A percentile compares a stretch with the other conserved stretches of the same genome.
Evolutionary conservation across 2,888 invertebrate species (phyloP).

Genomic region (Hololepta plana): DNA sequence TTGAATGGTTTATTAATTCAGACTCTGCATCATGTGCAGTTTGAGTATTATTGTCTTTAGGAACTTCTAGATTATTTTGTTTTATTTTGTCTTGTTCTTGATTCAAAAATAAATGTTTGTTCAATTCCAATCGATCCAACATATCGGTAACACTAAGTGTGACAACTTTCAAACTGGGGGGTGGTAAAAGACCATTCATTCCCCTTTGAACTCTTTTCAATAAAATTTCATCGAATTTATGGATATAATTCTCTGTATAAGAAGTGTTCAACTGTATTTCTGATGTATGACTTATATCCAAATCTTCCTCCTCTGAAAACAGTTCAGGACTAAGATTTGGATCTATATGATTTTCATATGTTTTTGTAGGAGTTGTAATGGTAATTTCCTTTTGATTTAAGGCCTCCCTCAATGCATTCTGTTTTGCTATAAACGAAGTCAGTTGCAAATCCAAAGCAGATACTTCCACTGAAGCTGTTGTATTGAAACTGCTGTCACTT

Average conservation of each 20-base stretch:
- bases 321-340: slow-evolving; percentile 35
- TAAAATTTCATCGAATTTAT: slow-evolving; percentile 23
- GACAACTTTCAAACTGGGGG: slow-evolving; percentile 52
- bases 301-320: slow-evolving; percentile 42
- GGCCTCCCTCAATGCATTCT: no score
- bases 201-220: slow-evolving; percentile 33
- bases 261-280: slow-evolving; percentile 5
- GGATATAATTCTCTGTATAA: slow-evolving; percentile 14
- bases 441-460: no score
- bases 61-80: slow-evolving; percentile 1
- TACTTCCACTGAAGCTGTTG: no score
- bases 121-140: slow-evolving; percentile 28
- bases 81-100: background rate
- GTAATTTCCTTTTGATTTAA: slow-evolving; percentile 9
- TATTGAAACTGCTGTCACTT: slow-evolving; percentile 13
- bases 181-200: slow-evolving; percentile 53
- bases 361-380: slow-evolving; percentile 16
- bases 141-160: slow-evolving; percentile 47
- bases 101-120: slow-evolving; percentile 18
- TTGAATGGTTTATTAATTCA: no score
- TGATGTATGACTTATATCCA: slow-evolving; percentile 2
- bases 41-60: slow-evolving; percentile 5
- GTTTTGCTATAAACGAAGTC: no score
- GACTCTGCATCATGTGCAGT: background rate
- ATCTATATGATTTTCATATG: slow-evolving; percentile 13